Evolutionary conservation across 1,140 invertebrate species (phyloP), one percentile per base, ranked within the genome.

Genomic region (Nebria ingens): DNA sequence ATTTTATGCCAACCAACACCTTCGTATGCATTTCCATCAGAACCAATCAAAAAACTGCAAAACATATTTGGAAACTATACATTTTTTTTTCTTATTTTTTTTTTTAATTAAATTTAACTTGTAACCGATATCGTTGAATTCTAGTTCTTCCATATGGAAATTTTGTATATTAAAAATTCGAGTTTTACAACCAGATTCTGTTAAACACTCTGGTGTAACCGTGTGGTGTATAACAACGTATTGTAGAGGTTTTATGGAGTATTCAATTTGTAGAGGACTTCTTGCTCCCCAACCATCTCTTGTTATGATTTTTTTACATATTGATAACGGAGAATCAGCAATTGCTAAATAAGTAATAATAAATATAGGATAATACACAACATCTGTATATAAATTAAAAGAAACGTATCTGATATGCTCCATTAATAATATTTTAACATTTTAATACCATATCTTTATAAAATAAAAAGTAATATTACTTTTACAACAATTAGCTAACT

Each of bases 21-120:
- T 71, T 89, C 85, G 61, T 89, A 90, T 13, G 88, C 73, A 17
- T 81, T 77, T 2, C 86, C 87, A 68, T 90, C 86, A 21, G 83
- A 84, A 1, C 87, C 87, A 54, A 90, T 78, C 6, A 89, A 57
- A 59, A 89, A 90, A 61, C 83, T 90, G 61, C 9, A 71, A 66
- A 53, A 52, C 56, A 58, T 58, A 53, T 38, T 6, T 15, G 51
- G 42, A 52, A 17, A 42, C 51, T 54, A 51, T 19, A 42, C 13
- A 58, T 66, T 68, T 59, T 29, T 13, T 29, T 17, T 21, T 2
- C 1, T n/a, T 17, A 55, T 25, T 45, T 54, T 34, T 45, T 50
- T 38, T 58, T 59, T 0, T 51, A 19, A 17, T 21, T 45, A 58
- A 52, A 56, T 55, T 25, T 76, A 69, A 84, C 80, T 78, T 80